Conservation (phyloP, 2,113 vertebrate genomes). For the Sylvilagus bachmani region DNA sequence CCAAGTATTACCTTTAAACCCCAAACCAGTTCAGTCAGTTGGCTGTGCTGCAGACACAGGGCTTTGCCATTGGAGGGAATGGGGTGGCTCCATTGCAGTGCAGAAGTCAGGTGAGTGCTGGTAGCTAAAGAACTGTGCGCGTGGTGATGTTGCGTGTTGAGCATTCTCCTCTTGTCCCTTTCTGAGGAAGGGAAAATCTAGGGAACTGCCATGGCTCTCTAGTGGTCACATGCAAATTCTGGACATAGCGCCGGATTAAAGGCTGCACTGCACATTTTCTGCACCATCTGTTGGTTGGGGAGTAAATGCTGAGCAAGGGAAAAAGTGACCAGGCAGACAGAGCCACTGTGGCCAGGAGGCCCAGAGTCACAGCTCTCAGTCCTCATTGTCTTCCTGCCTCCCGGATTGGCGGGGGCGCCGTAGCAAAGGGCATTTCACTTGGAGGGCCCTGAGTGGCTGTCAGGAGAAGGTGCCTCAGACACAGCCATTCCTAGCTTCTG, state of each 20-base stretch:
- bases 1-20: not conserved
- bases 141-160: not conserved
- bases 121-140: not conserved
- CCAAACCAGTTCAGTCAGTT: slow-evolving; percentile 2
- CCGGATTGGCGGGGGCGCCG: not conserved
- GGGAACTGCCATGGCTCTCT: not conserved
- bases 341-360: not conserved
- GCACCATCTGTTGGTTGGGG: slow-evolving; percentile 66
- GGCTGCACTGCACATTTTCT: not conserved
- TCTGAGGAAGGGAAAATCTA: not conserved
- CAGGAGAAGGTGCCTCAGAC: not conserved
- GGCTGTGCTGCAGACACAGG: not conserved
- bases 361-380: not conserved
- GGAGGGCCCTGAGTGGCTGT: not conserved
- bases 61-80: not conserved
- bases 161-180: not conserved
- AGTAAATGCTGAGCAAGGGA: slow-evolving; percentile 72
- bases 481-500: not conserved
- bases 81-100: not conserved
- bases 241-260: not conserved
- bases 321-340: slow-evolving; percentile 51
- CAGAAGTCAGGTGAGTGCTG: not conserved
- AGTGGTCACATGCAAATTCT: slow-evolving; percentile 46
- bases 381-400: not conserved
- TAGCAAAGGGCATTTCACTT: not conserved